Base-by-base conservation (phyloP, 2,888 invertebrate species). In the Epsilonema sp. region DNA sequence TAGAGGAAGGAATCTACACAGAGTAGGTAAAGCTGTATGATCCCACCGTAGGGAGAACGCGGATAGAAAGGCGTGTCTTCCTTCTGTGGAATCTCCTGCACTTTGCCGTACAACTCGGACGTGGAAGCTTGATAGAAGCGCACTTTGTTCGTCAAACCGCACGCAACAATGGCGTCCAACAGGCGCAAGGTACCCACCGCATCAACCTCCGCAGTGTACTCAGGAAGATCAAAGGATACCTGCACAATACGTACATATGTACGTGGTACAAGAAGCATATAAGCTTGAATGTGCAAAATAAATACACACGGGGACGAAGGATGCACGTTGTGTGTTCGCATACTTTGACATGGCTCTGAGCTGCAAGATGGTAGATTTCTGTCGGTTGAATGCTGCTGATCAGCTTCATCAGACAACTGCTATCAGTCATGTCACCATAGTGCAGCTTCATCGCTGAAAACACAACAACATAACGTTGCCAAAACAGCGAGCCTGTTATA, bases 361-460 rank as follows among this genome's bases (percentile, higher is more conserved):
- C 97, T 1, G 90, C 97, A 52, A 97, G 73, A 71, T 99, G 97
- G 67, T 97, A 97, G 54, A 97, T 83, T 71, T 97, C 97, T 36
- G 77, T 77, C 0, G 97, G 97, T 58, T 75, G 74, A 20, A 81
- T 75, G 69, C 75, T 64, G 63, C 73, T 76, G 46, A 89, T 82
- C 26, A 87, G 77, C 70, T 84, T 85, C 23, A 84, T 81, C 50
- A 89, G 71, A 65, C 89, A 89, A 53, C 89, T 86, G 43, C 89
- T 89, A 67, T 99, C 97, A 0, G 94, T 94, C 76, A 97, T 79
- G 64, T 97, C 97, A 16, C 97, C 97, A 67, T 97, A 97, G 67
- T 97, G 97, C 5, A 99, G 71, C 58, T 84, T 82, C 52, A 63
- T 64, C 80, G 90, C 85, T 8, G 66, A 68, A 66, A 53, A 31